Conservation (phyloP, 2,888 invertebrate species). For the Trichopoda pennipes region DNA sequence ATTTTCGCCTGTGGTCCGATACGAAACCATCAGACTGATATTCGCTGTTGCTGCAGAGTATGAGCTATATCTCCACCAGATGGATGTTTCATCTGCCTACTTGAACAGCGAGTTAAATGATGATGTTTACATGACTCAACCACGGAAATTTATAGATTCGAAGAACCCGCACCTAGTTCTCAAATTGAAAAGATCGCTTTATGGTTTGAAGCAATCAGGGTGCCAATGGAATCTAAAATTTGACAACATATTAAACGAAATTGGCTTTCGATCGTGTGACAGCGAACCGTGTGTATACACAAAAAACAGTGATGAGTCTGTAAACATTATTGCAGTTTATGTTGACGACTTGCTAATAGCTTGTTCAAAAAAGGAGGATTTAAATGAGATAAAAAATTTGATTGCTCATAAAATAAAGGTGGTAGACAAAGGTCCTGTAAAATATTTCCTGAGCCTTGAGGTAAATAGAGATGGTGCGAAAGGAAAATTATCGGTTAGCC, state of each 20-base stretch:
- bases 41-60: constrained; percentile 29
- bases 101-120: not conserved
- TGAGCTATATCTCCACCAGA: constrained; percentile 36
- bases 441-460: too few relatives aligned
- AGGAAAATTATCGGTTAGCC: too few relatives aligned
- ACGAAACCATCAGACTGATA: constrained; percentile 45
- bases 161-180: too few relatives aligned
- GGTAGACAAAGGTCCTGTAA: too few relatives aligned
- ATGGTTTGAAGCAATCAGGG: too few relatives aligned
- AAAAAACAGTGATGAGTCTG: not conserved
- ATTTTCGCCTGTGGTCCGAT: too few relatives aligned
- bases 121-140: too few relatives aligned
- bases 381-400: constrained; percentile 19
- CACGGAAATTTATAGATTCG: not conserved
- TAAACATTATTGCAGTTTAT: constrained; percentile 53
- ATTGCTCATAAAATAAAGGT: constrained; percentile 25
- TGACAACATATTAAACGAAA: too few relatives aligned
- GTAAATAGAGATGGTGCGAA: too few relatives aligned
- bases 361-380: constrained; percentile 4
- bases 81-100: constrained; percentile 58
- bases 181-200: too few relatives aligned
- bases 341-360: constrained; percentile 62
- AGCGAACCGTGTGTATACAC: constrained; percentile 38
- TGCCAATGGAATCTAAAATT: too few relatives aligned
- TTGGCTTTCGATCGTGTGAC: too few relatives aligned